phyloP scores from a whole-genome alignment of 2,113 vertebrate genomes.

The Platichthys stellatus region DNA sequence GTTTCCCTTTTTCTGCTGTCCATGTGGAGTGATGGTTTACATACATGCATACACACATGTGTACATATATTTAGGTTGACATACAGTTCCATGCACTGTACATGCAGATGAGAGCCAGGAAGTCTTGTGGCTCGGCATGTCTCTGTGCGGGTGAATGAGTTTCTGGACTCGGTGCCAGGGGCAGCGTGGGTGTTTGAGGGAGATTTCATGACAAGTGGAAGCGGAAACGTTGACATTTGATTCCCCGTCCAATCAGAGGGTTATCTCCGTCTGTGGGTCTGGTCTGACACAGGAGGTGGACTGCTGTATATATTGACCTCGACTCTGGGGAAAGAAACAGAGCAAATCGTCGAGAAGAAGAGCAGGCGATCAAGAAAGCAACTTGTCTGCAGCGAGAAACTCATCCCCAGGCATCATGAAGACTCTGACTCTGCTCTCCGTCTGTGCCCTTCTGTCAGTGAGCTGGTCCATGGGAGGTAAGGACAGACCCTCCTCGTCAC shows the following conservation, averaged over 20 bases:
- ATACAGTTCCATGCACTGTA: background rate
- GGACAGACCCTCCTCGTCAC: background rate
- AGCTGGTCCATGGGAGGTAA: constrained; percentile 81
- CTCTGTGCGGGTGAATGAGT: constrained; percentile 44
- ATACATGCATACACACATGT: background rate
- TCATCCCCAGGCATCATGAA: constrained; percentile 75
- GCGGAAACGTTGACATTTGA: constrained; percentile 74
- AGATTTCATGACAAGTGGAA: constrained; percentile 64
- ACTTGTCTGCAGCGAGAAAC: constrained; percentile 20
- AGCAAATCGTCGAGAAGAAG: constrained; percentile 30
- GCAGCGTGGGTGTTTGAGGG: constrained; percentile 71
- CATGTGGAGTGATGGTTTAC: background rate
- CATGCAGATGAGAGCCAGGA: constrained; percentile 31
- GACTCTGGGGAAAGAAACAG: constrained; percentile 44
- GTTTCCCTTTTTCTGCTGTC: background rate
- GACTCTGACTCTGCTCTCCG: constrained; percentile 76
- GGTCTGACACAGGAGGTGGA: constrained; percentile 58
- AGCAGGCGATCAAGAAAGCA: constrained; percentile 9
- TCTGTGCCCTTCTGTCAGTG: constrained; percentile 77
- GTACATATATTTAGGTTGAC: background rate
- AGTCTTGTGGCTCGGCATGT: constrained; percentile 54
- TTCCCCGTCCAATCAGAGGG: constrained; percentile 78
- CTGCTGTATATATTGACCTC: constrained; percentile 76
- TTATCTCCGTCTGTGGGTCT: constrained; percentile 42
- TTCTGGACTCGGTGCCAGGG: constrained; percentile 59